phyloP scores from a whole-genome alignment of 2,888 invertebrate genomes.

The Hipparchia semele region DNA sequence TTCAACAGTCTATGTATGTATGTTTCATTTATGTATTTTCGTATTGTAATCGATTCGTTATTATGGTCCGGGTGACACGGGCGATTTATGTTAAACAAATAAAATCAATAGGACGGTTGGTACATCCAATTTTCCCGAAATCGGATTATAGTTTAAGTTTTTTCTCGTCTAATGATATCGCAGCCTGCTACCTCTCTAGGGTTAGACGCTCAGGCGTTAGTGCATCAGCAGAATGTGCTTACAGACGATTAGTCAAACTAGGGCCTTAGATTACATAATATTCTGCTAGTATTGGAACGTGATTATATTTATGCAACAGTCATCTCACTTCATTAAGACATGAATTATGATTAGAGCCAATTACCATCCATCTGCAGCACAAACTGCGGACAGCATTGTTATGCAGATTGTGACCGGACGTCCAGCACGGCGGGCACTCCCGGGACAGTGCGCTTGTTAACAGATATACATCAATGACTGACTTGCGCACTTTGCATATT shows the following conservation, averaged over 20 bases:
- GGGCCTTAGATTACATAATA: neutral
- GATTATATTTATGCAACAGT: conserved; percentile 6
- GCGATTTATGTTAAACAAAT: too few species aligned
- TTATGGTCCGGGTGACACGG: too few species aligned
- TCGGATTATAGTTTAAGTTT: too few species aligned
- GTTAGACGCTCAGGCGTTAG: too few species aligned
- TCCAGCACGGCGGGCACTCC: conserved; percentile 54
- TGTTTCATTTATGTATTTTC: too few species aligned
- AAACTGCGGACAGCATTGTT: conserved; percentile 73
- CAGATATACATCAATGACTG: conserved; percentile 48
- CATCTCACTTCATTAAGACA: conserved; percentile 68
- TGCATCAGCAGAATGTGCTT: neutral
- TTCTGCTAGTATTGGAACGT: neutral
- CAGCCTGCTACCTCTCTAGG: too few species aligned
- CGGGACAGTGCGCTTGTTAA: conserved; percentile 66
- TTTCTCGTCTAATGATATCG: too few species aligned
- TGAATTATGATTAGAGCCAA: conserved; percentile 74
- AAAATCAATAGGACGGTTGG: too few species aligned
- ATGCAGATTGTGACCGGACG: conserved; percentile 80
- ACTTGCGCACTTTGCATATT: conserved; percentile 29
- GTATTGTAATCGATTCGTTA: too few species aligned
- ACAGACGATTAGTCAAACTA: neutral
- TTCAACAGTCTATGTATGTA: too few species aligned
- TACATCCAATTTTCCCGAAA: too few species aligned
- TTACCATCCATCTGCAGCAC: conserved; percentile 76